Evolutionary conservation across 2,797 vertebrate genomes (phyloP), one percentile per base, ranked within the genome.

Genomic region (Distichodus sexfasciatus): DNA sequence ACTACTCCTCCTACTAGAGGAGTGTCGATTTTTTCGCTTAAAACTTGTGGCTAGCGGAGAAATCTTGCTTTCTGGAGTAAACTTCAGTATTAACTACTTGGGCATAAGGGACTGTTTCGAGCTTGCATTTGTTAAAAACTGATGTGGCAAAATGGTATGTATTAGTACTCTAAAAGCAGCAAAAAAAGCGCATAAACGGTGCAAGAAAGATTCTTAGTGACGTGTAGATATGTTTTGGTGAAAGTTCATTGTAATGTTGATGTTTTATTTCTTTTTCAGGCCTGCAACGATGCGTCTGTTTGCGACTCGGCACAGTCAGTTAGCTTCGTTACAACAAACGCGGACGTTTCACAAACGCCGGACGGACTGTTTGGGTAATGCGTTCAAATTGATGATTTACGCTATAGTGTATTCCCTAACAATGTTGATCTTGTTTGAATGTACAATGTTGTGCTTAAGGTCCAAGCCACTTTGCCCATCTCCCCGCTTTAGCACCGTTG

Each of bases 351-450:
- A 24, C 44, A 24, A 1, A 8, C 21, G 0, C 7, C 3, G 12
- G 69, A 74, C 28, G 65, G 21, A 2, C 1, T 59, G 9, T 31
- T 21, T 41, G 63, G 84, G 87, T 90, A 76, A 2, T 28, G 0
- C 6, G 44, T 15, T 4, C 0, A 0, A 26, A 29, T 6, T 41
- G 5, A 2, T 12, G 6, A 10, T 47, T 66, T 69, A 2, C 8
- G 5, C 31, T 2, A 9, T 59, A n/a, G 10, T 2, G 2, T 17
- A 5, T 15, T 40, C 8, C 40, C 1, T 24, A 29, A 35, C 19
- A 11, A 26, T 24, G 12, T 1, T 11, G 28, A 4, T 6, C 23
- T 28, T 1, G 4, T 21, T 2, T 31, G 14, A 11, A 4, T 3
- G 36, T 36, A 19, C n/a, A 26, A 2, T 19, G 5, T 1, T 28